Conservation (phyloP, 2,888 invertebrate genomes). For the Sinotaia quadrata region DNA sequence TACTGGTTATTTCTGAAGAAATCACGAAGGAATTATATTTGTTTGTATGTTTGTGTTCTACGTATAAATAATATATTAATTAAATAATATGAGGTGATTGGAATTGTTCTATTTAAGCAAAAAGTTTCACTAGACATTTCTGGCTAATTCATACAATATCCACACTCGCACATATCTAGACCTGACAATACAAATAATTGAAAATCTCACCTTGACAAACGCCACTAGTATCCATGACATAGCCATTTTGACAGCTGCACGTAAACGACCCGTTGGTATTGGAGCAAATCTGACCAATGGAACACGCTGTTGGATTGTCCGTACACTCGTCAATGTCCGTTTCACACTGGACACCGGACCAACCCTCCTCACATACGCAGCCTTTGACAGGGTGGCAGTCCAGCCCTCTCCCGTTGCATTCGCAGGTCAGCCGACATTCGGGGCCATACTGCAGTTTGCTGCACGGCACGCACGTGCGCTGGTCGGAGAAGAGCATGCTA, state of each 20-base stretch:
- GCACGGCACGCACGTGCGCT: conserved; percentile 15
- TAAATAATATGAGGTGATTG: no score
- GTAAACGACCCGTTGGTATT: conserved; percentile 32
- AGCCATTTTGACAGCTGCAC: conserved; percentile 32
- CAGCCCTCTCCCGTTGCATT: conserved; percentile 20
- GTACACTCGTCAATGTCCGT: conserved; percentile 41
- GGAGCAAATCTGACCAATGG: conserved; percentile 21
- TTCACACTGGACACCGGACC: conserved; percentile 38
- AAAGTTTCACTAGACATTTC: no score
- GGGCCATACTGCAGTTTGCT: conserved; percentile 24
- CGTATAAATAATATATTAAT: no score
- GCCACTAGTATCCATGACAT: background rate
- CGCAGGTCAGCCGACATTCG: conserved; percentile 32
- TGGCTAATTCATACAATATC: no score
- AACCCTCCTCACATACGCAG: conserved; percentile 37
- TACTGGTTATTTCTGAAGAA: no score
- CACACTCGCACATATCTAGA: no score
- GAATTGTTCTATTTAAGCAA: no score
- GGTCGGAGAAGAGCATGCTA: conserved; percentile 4
- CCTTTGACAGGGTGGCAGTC: conserved; percentile 33
- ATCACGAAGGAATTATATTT: no score
- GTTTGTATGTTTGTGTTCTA: no score
- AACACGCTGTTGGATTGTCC: conserved; percentile 4
- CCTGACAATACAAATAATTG: background rate
- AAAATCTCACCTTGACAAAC: background rate